A percentile compares a stretch with the other conserved stretches of the same genome.
These are phyloP conservation scores for Diarsia mendica DNA, from an alignment of 2,888 invertebrate genomes.

Conservation along the genomic window DNA sequence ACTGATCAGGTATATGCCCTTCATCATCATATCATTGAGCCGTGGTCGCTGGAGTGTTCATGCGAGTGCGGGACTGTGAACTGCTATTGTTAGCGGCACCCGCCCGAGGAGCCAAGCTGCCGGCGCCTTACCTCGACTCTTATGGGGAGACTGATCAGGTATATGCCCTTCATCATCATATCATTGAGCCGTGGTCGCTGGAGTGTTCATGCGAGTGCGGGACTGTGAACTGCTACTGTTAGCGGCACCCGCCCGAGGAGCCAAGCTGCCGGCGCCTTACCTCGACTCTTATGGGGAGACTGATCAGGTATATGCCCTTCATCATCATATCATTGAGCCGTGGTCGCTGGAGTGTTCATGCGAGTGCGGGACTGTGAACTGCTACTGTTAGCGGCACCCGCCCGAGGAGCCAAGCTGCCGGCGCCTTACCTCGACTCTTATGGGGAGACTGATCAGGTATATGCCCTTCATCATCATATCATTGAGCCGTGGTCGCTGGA, in stretches of 20 bases:
- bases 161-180: too few relatives aligned
- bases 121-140: slow-evolving; percentile 98
- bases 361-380: slow-evolving; percentile 99
- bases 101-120: slow-evolving; percentile 96
- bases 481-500: slow-evolving; percentile 98
- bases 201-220: slow-evolving; percentile 97
- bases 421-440: slow-evolving; percentile 99
- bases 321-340: too few relatives aligned
- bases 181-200: slow-evolving; percentile 98
- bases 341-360: slow-evolving; percentile 97
- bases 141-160: slow-evolving; percentile 98
- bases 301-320: slow-evolving; percentile 88
- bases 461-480: too few relatives aligned
- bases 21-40: too few relatives aligned
- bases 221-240: slow-evolving; percentile 98
- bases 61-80: slow-evolving; percentile 99
- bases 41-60: slow-evolving; percentile 98
- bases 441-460: slow-evolving; percentile 96
- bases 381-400: slow-evolving; percentile 95
- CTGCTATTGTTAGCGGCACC: slow-evolving; percentile 96
- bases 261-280: slow-evolving; percentile 98
- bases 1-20: slow-evolving; percentile 92
- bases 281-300: slow-evolving; percentile 99
- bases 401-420: slow-evolving; percentile 96
- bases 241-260: slow-evolving; percentile 95